Evolutionary conservation across 2,888 invertebrate species (phyloP), one percentile per base, ranked within the genome.

Genomic region (Portevinia maculata): DNA sequence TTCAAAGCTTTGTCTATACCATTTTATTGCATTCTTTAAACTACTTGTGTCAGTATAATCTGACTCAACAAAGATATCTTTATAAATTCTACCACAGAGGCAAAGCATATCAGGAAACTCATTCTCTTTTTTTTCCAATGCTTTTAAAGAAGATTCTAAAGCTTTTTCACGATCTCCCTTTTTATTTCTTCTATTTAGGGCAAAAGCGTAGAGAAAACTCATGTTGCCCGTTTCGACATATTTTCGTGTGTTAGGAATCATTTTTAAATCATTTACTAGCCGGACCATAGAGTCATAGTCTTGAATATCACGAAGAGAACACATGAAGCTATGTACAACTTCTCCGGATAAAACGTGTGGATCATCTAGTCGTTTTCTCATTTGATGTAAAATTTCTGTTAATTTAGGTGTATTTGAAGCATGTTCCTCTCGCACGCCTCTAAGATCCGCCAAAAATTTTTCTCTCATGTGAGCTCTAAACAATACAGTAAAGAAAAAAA

Each of bases 241-340:
- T 89, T 96, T 96, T 88, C 95, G 95, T 84, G 96, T 94, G 86
- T 96, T 96, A 85, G 98, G 97, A 84, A 99, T 94, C 1, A 96
- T 95, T 88, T 95, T 95, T 84, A 99, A 91, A 89, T 99, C 99
- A 88, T 98, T 98, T 0, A 99, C 97, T 46, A 99, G 92, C 86
- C 97, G 96, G 17, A 99, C 99, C 95, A 99, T 99, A 0, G 98
- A 96, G 90, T 99, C 98, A 88, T 99, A 99, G 89, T 98, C 98
- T 93, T 97, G 97, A 85, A 97, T 96, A 89, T 97, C 97, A 17
- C 97, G 92, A 88, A 97, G 96, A 0, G 97, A 97, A 88, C 98
- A 96, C 71, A 99, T 92, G 93, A 98, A 96, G 90, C 97, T 98
- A 79, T 98, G 93, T 34, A 99, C 96, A 0, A 99, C 98, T 90